A percentile compares a stretch with the other conserved stretches of the same genome.
phyloP scores from a whole-genome alignment of 1,140 invertebrate species.

The Diploscapter pachys region DNA sequence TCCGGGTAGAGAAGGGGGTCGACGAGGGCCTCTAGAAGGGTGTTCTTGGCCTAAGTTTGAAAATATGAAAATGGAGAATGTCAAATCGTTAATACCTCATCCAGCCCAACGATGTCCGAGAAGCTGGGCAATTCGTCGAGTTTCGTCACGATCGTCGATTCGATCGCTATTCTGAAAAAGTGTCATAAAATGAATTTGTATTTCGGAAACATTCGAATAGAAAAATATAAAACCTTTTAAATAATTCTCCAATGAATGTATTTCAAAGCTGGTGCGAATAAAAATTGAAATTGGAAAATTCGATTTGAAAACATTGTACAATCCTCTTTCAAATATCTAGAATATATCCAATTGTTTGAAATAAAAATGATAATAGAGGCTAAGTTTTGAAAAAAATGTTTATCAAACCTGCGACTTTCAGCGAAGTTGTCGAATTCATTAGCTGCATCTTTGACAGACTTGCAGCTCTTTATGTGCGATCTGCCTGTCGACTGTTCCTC shows the following conservation, averaged over 20 bases:
- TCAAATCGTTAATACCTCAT: conserved; percentile 10
- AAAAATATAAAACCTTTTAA: no score
- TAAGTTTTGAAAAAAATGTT: neutral
- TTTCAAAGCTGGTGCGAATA: no score
- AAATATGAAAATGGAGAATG: neutral
- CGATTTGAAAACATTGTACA: no score
- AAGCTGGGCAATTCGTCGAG: neutral
- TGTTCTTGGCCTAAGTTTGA: conserved; percentile 7
- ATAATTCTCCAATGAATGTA: no score
- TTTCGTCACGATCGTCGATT: conserved; percentile 9
- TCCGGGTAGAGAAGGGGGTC: conserved; percentile 19
- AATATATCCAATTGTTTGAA: no score
- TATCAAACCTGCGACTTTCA: neutral
- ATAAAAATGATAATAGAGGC: no score
- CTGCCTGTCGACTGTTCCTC: no score
- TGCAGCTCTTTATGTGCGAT: no score
- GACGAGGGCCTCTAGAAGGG: conserved; percentile 14
- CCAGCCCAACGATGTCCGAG: conserved; percentile 11
- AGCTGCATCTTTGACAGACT: neutral
- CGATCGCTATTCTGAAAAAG: conserved; percentile 6
- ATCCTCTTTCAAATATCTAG: no score
- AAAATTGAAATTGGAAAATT: no score
- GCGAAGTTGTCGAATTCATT: conserved; percentile 8
- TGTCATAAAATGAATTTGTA: neutral
- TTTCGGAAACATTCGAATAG: no score